Conservation (phyloP, 1,140 invertebrate species). For the Drosophila pseudoobscura region DNA sequence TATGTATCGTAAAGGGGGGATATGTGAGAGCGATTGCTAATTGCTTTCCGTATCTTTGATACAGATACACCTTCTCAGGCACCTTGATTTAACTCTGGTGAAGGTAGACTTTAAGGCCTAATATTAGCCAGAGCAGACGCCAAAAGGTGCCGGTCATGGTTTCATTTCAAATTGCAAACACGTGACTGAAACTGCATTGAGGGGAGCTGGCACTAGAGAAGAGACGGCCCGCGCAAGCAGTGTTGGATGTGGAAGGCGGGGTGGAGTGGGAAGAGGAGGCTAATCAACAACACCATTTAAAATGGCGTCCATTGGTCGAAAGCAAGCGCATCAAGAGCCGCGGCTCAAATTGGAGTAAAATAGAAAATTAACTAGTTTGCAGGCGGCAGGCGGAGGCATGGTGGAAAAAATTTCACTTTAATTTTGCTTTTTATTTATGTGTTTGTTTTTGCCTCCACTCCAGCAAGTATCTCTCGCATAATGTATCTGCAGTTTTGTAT, state of each 20-base stretch:
- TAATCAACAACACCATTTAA: conserved; percentile 51
- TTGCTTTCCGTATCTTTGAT: conserved; percentile 19
- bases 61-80: conserved; percentile 10
- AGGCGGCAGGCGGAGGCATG: conserved; percentile 23
- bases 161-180: conserved; percentile 66
- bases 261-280: conserved; percentile 16
- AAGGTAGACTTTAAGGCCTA: conserved; percentile 20
- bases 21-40: conserved; percentile 1
- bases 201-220: background rate
- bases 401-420: conserved; percentile 80
- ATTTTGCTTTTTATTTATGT: conserved; percentile 82
- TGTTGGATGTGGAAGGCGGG: conserved; percentile 3
- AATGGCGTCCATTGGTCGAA: conserved; percentile 56
- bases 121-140: conserved; percentile 55
- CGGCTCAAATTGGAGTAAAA: conserved; percentile 81
- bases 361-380: conserved; percentile 83
- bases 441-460: conserved; percentile 66
- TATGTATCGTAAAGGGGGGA: conserved; percentile 1
- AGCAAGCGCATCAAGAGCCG: conserved; percentile 52
- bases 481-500: conserved; percentile 68
- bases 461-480: conserved; percentile 44
- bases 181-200: conserved; percentile 32
- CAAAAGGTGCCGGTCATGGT: background rate
- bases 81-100: conserved; percentile 20
- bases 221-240: background rate